Evolutionary conservation across 2,888 invertebrate genomes (phyloP).

Genomic region (Standfussiana lucernea): DNA sequence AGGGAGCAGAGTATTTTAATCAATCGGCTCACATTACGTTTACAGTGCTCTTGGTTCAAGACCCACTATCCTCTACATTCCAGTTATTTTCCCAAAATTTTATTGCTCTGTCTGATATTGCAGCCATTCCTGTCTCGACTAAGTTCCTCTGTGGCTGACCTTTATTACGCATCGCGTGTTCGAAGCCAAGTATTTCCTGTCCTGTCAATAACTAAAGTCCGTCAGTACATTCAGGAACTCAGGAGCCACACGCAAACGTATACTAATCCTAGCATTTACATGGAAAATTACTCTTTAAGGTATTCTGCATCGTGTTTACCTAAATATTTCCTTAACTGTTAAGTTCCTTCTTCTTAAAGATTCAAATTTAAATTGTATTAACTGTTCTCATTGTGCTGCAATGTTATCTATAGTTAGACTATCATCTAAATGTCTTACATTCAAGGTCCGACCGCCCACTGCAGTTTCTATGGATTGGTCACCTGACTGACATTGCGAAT

Average conservation of each 20-base stretch:
- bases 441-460: slow-evolving; percentile 22
- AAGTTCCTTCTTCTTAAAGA: neutral
- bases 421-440: slow-evolving; percentile 1
- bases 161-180: slow-evolving; percentile 53
- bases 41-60: neutral
- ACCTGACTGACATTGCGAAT: slow-evolving; percentile 13
- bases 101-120: neutral
- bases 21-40: neutral
- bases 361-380: neutral
- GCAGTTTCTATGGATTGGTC: slow-evolving; percentile 21
- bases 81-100: neutral
- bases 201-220: slow-evolving; percentile 34
- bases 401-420: neutral
- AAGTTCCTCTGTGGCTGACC: slow-evolving; percentile 21
- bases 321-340: slow-evolving; percentile 9
- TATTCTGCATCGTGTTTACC: slow-evolving; percentile 19
- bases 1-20: neutral
- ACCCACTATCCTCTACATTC: neutral
- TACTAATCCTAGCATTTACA: slow-evolving; percentile 27
- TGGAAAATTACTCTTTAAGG: slow-evolving; percentile 23
- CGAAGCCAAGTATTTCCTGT: slow-evolving; percentile 42
- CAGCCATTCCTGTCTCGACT: neutral
- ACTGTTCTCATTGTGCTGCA: neutral
- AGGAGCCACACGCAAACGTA: slow-evolving; percentile 40
- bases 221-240: slow-evolving; percentile 26